A percentile compares a stretch with the other conserved stretches of the same genome.
Evolutionary conservation across 2,888 invertebrate genomes (phyloP).

Genomic region (Dione juno): DNA sequence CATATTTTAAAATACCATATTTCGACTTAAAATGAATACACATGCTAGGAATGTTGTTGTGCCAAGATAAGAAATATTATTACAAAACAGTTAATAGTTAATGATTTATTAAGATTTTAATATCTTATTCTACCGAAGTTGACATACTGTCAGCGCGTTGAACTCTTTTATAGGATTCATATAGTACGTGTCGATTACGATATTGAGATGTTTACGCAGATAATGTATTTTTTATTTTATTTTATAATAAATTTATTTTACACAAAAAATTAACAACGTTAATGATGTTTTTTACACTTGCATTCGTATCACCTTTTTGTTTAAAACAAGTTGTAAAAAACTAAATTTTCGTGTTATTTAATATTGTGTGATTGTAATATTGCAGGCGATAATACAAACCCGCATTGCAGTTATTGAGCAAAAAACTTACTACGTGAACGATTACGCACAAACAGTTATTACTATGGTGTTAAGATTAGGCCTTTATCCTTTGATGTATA

Average conservation of each 20-base stretch:
- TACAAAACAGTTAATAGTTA: too few relatives aligned
- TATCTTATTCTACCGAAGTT: too few relatives aligned
- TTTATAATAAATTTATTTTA: too few relatives aligned
- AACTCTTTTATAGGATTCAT: constrained; percentile 41
- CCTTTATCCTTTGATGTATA: constrained; percentile 10
- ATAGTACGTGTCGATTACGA: background rate
- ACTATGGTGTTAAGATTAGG: constrained; percentile 22
- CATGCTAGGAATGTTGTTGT: too few relatives aligned
- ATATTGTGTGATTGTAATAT: constrained; percentile 13
- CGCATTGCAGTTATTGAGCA: constrained; percentile 27
- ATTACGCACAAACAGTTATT: constrained; percentile 31
- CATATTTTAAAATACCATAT: background rate
- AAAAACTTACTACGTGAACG: constrained; percentile 27
- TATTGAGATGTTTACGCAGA: background rate
- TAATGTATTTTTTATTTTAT: too few relatives aligned
- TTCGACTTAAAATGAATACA: background rate
- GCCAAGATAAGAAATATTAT: too few relatives aligned
- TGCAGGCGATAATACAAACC: constrained; percentile 29
- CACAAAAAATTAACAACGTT: too few relatives aligned
- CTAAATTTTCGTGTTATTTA: background rate
- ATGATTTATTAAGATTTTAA: background rate
- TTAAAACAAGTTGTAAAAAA: background rate
- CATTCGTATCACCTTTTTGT: too few relatives aligned
- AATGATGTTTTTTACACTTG: too few relatives aligned
- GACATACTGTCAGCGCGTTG: constrained; percentile 41